Conservation (phyloP, 2,113 vertebrate species). For the Cyphomyrus discorhynchus region DNA sequence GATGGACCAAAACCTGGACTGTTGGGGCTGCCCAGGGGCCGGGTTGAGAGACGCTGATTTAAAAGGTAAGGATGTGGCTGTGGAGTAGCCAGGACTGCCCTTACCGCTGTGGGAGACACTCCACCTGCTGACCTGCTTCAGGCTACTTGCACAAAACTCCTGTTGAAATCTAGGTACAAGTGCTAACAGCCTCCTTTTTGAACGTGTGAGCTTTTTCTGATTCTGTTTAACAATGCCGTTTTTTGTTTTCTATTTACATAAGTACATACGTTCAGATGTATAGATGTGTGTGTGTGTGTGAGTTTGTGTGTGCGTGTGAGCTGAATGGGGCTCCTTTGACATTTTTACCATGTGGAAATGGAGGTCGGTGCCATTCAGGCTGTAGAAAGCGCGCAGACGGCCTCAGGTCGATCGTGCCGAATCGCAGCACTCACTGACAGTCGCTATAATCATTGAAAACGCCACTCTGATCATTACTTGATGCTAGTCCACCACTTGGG, state of each 20-base stretch:
- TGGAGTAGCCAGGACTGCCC: slow-evolving; percentile 40
- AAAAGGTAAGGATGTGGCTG: slow-evolving; percentile 51
- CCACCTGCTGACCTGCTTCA: slow-evolving; percentile 51
- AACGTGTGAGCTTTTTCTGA: slow-evolving; percentile 46
- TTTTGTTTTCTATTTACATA: slow-evolving; percentile 40
- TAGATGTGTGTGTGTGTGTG: slow-evolving; percentile 24
- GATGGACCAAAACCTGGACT: background rate
- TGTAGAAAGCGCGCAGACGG: slow-evolving; percentile 35
- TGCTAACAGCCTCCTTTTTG: slow-evolving; percentile 52
- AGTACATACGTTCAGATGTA: slow-evolving; percentile 38
- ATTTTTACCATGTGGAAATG: slow-evolving; percentile 12
- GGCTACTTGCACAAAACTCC: slow-evolving; percentile 62
- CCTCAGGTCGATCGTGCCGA: slow-evolving; percentile 40
- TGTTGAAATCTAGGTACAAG: slow-evolving; percentile 62
- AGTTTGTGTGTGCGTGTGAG: slow-evolving; percentile 28
- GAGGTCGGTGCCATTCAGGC: slow-evolving; percentile 18
- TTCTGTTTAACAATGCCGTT: slow-evolving; percentile 45
- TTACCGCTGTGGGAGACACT: slow-evolving; percentile 49
- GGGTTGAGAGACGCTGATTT: background rate
- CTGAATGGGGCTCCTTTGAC: slow-evolving; percentile 29
- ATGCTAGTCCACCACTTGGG: slow-evolving; percentile 12
- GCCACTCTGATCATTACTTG: slow-evolving; percentile 15
- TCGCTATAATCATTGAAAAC: slow-evolving; percentile 8
- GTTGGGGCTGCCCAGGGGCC: background rate
- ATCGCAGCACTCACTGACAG: slow-evolving; percentile 2